Conservation (phyloP, 2,113 vertebrate genomes). For the Triplophysa dalaica region DNA sequence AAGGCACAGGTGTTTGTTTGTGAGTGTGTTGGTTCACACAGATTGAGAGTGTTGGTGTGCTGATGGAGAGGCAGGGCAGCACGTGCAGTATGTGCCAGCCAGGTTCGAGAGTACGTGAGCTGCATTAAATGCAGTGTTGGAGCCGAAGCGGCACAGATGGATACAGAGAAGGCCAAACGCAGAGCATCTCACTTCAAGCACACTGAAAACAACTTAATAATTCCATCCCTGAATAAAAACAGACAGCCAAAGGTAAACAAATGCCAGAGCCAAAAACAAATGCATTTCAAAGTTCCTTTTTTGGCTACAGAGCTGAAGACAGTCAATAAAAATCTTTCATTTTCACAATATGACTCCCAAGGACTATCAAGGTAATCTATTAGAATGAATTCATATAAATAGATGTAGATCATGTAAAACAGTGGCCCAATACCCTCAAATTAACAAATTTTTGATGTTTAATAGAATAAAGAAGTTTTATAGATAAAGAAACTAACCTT, state of each 20-base stretch:
- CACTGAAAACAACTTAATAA: constrained; percentile 56
- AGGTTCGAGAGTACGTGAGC: constrained; percentile 49
- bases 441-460: too few species aligned
- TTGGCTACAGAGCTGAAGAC: constrained; percentile 33
- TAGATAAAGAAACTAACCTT: constrained; percentile 40
- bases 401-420: too few species aligned
- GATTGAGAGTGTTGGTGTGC: constrained; percentile 40
- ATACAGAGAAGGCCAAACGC: background rate
- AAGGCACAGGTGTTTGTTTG: constrained; percentile 16
- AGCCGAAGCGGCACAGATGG: constrained; percentile 16
- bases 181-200: constrained; percentile 55
- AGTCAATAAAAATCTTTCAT: background rate
- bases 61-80: constrained; percentile 1
- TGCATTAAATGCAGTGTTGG: constrained; percentile 33
- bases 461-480: too few species aligned
- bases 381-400: too few species aligned
- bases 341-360: background rate
- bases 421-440: too few species aligned
- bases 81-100: constrained; percentile 36
- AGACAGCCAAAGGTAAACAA: constrained; percentile 53
- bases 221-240: constrained; percentile 54
- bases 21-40: constrained; percentile 27
- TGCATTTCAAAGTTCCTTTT: constrained; percentile 37
- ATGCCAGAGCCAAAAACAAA: constrained; percentile 41
- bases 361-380: too few species aligned